Evolutionary conservation across 2,113 vertebrate genomes (phyloP).

Genomic region (Rhipidura dahli): DNA sequence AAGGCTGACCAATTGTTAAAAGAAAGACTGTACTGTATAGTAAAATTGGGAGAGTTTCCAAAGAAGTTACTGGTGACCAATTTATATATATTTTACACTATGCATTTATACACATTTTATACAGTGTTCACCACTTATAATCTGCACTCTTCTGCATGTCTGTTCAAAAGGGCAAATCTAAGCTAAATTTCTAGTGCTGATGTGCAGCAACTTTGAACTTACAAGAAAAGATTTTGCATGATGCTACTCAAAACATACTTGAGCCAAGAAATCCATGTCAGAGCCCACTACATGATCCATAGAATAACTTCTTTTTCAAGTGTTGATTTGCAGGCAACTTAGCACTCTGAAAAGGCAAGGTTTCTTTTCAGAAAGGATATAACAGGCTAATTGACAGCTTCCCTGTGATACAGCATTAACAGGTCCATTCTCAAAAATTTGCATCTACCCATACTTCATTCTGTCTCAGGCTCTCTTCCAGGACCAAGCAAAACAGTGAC

Average conservation of each 20-base stretch:
- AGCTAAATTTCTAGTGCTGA: not conserved
- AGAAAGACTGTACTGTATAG: not conserved
- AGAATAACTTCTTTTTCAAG: not conserved
- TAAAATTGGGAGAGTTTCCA: not conserved
- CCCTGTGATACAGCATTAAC: not conserved
- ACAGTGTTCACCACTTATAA: not conserved
- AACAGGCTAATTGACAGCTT: not conserved
- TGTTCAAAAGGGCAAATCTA: not conserved
- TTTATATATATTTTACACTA: not conserved
- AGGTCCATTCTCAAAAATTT: not conserved
- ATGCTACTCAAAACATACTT: not conserved
- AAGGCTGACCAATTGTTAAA: not conserved
- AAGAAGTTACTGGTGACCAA: not conserved
- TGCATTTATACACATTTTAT: not conserved
- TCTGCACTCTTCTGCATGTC: not conserved
- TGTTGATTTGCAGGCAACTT: not conserved
- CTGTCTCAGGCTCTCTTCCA: not conserved
- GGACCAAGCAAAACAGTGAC: not conserved
- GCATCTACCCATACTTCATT: not conserved
- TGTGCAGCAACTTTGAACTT: not conserved
- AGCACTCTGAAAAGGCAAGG: not conserved
- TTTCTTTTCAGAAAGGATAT: not conserved
- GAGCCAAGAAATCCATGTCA: not conserved
- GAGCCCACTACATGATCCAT: not conserved
- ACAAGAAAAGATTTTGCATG: accelerated